These are phyloP conservation scores for Tenthredo distinguenda DNA, from an alignment of 2,888 invertebrate genomes.

Conservation along the genomic window DNA sequence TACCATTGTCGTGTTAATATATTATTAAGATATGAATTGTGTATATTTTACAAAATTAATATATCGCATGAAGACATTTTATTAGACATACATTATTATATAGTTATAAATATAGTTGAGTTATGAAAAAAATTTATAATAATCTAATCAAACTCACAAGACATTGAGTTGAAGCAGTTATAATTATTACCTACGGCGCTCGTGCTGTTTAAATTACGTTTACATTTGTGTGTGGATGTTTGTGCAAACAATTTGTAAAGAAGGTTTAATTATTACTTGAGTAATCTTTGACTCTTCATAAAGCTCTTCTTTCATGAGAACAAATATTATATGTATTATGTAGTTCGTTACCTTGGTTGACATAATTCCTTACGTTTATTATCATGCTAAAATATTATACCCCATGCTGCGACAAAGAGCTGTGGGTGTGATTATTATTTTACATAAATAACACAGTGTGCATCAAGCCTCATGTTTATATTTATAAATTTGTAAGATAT, in stretches of 20 bases:
- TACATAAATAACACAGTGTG: neutral
- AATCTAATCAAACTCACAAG: conserved; percentile 11
- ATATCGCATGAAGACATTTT: conserved; percentile 34
- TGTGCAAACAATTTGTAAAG: neutral
- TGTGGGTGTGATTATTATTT: neutral
- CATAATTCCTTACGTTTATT: neutral
- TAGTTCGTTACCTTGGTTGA: neutral
- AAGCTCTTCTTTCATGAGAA: conserved; percentile 5
- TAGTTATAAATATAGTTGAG: neutral
- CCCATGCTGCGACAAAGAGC: neutral
- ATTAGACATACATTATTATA: conserved; percentile 17
- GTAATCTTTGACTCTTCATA: neutral
- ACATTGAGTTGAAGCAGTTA: neutral
- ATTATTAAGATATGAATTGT: conserved; percentile 28
- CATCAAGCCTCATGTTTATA: neutral
- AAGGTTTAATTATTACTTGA: neutral
- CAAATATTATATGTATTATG: conserved; percentile 16
- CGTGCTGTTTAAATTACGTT: neutral
- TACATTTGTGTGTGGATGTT: neutral
- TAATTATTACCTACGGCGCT: neutral
- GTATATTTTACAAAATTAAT: conserved; percentile 47
- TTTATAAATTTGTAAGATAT: neutral
- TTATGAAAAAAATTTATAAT: conserved; percentile 2
- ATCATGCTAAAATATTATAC: neutral
- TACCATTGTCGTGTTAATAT: conserved; percentile 38